phyloP scores from a whole-genome alignment of 2,113 vertebrate genomes.

The Burhinus bistriatus region DNA sequence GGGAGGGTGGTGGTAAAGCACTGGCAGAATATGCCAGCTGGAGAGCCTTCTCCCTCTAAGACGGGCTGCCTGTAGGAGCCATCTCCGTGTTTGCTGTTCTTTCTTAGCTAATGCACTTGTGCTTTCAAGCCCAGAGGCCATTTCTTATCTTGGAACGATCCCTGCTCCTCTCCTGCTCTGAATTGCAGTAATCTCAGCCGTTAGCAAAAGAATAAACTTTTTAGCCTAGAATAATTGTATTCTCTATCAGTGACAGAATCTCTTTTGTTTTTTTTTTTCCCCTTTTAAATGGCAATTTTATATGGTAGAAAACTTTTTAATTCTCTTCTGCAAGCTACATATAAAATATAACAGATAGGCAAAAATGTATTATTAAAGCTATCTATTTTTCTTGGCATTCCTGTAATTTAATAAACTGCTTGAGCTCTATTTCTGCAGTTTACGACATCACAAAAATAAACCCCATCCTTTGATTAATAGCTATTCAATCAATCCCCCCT shows the following conservation, averaged over 20 bases:
- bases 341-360: conserved; percentile 76
- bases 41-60: background rate
- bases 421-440: conserved; percentile 63
- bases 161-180: background rate
- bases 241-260: conserved; percentile 45
- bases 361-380: conserved; percentile 79
- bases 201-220: conserved; percentile 35
- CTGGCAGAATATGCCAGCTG: too few species aligned
- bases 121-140: background rate
- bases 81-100: background rate
- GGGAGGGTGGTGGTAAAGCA: background rate
- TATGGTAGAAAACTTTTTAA: conserved; percentile 65
- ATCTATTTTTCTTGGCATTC: conserved; percentile 76
- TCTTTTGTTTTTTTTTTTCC: background rate
- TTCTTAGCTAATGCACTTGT: background rate
- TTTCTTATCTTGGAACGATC: background rate
- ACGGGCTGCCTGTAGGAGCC: fast-evolving
- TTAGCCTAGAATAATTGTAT: conserved; percentile 54
- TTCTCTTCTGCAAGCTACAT: conserved; percentile 64
- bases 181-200: background rate
- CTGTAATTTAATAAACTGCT: conserved; percentile 77
- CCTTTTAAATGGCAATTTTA: conserved; percentile 68
- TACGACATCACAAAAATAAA: conserved; percentile 66
- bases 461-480: conserved; percentile 69
- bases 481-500: conserved; percentile 13